These are phyloP conservation scores for Eurosta solidaginis DNA, from an alignment of 1,140 invertebrate species.

Conservation along the genomic window DNA sequence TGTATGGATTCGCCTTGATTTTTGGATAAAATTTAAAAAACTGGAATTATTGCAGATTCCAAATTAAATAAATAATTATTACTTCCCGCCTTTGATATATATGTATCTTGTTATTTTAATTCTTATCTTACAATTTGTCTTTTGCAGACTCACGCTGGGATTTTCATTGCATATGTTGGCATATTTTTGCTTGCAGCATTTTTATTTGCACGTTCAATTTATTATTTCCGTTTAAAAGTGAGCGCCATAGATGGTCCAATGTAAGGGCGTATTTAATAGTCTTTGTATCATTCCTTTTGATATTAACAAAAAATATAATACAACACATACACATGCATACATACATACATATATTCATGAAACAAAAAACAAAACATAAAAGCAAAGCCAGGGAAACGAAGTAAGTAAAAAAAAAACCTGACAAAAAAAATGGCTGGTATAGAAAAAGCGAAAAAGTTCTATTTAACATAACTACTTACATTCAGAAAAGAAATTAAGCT, in stretches of 20 bases:
- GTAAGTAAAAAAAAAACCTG: neutral
- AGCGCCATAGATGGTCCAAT: constrained; percentile 83
- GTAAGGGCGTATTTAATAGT: constrained; percentile 61
- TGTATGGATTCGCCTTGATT: too few relatives aligned
- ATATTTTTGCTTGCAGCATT: constrained; percentile 76
- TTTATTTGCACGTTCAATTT: constrained; percentile 77
- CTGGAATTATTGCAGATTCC: too few relatives aligned
- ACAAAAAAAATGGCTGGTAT: neutral
- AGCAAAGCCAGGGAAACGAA: constrained; percentile 11
- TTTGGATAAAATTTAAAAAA: too few relatives aligned
- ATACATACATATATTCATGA: neutral
- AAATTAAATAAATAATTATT: too few relatives aligned
- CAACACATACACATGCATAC: constrained; percentile 32
- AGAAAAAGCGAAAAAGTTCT: neutral
- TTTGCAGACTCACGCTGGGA: constrained; percentile 69
- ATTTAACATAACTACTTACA: neutral
- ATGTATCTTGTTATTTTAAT: neutral
- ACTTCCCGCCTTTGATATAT: neutral
- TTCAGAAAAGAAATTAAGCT: neutral
- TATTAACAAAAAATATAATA: constrained; percentile 48
- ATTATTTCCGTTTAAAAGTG: constrained; percentile 89
- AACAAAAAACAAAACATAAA: too few relatives aligned
- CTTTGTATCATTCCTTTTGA: constrained; percentile 58
- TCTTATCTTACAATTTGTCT: constrained; percentile 36
- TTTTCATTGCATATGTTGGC: constrained; percentile 83